phyloP scores from a whole-genome alignment of 2,797 vertebrate genomes.

The Alauda arvensis region DNA sequence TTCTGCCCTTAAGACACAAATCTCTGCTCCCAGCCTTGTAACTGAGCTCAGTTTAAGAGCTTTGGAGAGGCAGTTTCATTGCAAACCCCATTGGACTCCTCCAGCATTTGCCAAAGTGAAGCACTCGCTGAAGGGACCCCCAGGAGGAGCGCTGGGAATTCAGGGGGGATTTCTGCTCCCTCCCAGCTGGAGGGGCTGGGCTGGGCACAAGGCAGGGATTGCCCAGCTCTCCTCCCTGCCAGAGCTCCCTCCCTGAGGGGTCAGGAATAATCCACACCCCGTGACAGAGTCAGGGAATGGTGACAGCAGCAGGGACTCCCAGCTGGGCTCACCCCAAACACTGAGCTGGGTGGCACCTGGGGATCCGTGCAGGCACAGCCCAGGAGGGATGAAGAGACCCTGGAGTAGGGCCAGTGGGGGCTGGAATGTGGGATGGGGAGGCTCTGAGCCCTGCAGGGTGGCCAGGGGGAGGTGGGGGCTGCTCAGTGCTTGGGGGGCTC shows the following conservation, averaged over 20 bases:
- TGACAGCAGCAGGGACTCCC: not conserved
- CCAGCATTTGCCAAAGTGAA: not conserved
- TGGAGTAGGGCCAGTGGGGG: not conserved
- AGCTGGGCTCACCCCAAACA: not conserved
- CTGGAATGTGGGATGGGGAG: not conserved
- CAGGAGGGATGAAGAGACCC: not conserved
- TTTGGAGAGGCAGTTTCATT: not conserved
- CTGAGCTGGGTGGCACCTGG: no score
- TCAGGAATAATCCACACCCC: not conserved
- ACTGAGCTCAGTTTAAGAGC: not conserved
- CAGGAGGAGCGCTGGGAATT: not conserved
- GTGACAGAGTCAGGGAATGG: rapidly evolving
- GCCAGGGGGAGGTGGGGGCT: not conserved
- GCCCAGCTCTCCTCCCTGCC: not conserved
- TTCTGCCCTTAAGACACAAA: not conserved
- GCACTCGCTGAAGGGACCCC: not conserved
- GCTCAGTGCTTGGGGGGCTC: not conserved
- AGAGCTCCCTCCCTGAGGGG: not conserved
- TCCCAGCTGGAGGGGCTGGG: not conserved
- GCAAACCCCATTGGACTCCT: not conserved
- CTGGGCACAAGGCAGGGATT: not conserved
- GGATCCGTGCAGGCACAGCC: not conserved
- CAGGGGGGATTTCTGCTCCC: not conserved
- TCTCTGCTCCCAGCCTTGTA: not conserved
- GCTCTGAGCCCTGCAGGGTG: no score